Evolutionary conservation across 2,888 invertebrate genomes (phyloP).

Genomic region (Sinohyriopsis cumingii): DNA sequence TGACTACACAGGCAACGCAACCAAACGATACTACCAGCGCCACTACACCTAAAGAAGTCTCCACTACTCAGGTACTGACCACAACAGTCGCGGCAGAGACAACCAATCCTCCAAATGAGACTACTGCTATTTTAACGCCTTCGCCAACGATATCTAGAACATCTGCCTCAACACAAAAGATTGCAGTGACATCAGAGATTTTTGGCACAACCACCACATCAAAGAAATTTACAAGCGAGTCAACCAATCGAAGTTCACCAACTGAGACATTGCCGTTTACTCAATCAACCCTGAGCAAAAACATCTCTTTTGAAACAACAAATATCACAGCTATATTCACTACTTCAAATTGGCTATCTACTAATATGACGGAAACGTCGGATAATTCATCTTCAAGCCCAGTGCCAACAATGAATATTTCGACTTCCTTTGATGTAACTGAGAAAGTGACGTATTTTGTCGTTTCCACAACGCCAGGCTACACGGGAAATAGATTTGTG

Average conservation of each 20-base stretch:
- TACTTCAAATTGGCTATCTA: too few species aligned
- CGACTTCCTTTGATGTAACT: too few species aligned
- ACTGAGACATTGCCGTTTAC: background rate
- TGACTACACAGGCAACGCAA: constrained; percentile 4
- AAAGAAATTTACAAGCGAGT: too few species aligned
- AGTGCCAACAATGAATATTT: too few species aligned
- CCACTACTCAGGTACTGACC: constrained; percentile 1
- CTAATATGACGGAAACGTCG: too few species aligned
- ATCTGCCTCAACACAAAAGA: constrained; percentile 3
- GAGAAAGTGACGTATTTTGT: too few species aligned
- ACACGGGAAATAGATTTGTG: background rate
- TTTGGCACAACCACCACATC: background rate
- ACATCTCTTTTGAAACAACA: too few species aligned
- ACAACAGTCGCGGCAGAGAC: too few species aligned
- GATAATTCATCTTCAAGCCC: too few species aligned
- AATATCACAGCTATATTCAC: too few species aligned
- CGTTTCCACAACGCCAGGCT: background rate
- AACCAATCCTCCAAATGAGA: background rate
- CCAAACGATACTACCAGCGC: background rate
- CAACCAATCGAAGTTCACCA: background rate
- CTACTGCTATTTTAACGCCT: background rate
- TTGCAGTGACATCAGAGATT: background rate
- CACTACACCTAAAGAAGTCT: background rate
- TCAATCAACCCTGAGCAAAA: too few species aligned
- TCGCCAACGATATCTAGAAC: constrained; percentile 1